Conservation (phyloP, 2,888 invertebrate genomes). For the Stenodera caucasica region DNA sequence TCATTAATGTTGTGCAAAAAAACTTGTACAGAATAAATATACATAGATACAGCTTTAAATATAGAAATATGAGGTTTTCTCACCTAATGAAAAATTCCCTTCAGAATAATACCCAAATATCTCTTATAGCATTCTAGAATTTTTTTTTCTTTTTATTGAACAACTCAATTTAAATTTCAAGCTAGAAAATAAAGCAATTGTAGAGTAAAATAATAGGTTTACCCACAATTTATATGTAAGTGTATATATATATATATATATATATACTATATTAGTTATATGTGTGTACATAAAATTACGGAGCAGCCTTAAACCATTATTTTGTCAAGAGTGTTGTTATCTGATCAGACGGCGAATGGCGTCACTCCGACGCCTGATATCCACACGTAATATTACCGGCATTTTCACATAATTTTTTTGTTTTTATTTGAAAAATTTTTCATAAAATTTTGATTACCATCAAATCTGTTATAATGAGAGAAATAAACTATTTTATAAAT, state of each 20-base stretch:
- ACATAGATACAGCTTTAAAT: too few relatives aligned
- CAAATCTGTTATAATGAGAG: too few relatives aligned
- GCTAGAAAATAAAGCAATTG: slow-evolving; percentile 28
- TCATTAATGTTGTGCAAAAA: background rate
- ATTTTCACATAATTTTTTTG: slow-evolving; percentile 7
- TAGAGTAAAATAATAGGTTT: slow-evolving; percentile 26
- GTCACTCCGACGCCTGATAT: slow-evolving; percentile 26
- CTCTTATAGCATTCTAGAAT: background rate
- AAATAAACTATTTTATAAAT: background rate
- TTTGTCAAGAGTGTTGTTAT: slow-evolving; percentile 31
- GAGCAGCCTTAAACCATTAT: slow-evolving; percentile 29
- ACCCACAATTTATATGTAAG: slow-evolving; percentile 17
- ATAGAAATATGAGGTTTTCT: background rate
- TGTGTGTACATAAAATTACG: slow-evolving; percentile 21
- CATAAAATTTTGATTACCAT: background rate
- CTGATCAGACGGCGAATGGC: slow-evolving; percentile 28
- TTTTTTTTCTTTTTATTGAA: background rate
- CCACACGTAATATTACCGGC: slow-evolving; percentile 23
- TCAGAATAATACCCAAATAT: background rate
- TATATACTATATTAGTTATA: background rate
- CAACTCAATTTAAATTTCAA: slow-evolving; percentile 28
- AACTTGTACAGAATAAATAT: background rate
- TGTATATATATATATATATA: background rate
- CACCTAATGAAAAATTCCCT: background rate
- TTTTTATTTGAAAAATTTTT: slow-evolving; percentile 13